Percentiles rank a stretch among this genome's conserved stretches.
phyloP scores from a whole-genome alignment of 2,797 vertebrate genomes.

The Sebastes steindachneri region DNA sequence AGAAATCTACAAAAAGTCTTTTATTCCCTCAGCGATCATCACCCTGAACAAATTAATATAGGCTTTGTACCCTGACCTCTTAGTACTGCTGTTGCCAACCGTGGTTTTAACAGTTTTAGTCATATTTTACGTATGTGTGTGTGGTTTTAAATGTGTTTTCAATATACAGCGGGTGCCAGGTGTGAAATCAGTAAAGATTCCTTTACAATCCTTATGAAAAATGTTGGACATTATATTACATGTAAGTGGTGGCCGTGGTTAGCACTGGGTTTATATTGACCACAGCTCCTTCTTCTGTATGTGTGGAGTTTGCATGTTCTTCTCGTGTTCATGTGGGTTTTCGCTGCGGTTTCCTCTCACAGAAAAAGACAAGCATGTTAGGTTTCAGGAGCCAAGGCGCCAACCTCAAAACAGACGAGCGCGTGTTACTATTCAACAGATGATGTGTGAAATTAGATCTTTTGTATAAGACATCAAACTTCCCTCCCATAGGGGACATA shows the following conservation, averaged over 20 bases:
- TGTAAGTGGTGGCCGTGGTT: background rate
- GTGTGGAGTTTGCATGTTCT: background rate
- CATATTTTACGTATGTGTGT: too few relatives aligned
- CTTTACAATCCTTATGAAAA: background rate
- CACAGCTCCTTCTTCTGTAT: background rate
- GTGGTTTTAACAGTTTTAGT: too few relatives aligned
- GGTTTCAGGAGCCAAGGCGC: background rate
- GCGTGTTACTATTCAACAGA: background rate
- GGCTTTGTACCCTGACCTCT: too few relatives aligned
- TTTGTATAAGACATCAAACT: background rate
- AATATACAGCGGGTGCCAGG: background rate
- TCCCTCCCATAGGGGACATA: background rate
- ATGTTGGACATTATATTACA: background rate
- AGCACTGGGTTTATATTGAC: background rate
- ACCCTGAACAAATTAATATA: too few relatives aligned
- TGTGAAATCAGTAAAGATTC: background rate
- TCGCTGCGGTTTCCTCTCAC: constrained; percentile 24
- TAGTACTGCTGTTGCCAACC: too few relatives aligned
- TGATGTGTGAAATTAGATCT: constrained; percentile 15
- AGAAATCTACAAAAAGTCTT: too few relatives aligned
- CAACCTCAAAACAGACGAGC: constrained; percentile 15
- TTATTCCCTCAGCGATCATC: too few relatives aligned
- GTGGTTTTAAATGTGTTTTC: too few relatives aligned
- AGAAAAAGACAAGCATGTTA: constrained; percentile 9
- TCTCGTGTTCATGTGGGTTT: constrained; percentile 18